These are phyloP conservation scores for Diadophis punctatus DNA, from an alignment of 2,113 vertebrate genomes.

Conservation along the genomic window DNA sequence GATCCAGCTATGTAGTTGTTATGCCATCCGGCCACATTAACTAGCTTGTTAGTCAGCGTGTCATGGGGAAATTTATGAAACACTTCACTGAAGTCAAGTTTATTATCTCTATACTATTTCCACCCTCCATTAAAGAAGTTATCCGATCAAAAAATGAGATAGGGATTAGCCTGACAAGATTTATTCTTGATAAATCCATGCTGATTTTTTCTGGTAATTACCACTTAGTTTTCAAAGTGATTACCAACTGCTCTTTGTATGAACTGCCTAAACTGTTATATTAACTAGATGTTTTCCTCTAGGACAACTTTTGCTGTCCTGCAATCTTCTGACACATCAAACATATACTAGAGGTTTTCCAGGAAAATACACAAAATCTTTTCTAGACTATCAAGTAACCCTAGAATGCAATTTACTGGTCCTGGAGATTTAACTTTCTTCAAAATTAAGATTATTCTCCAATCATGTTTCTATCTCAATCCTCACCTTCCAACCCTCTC, in stretches of 20 bases:
- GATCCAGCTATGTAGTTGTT: background rate
- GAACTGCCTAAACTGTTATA: background rate
- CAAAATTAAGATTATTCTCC: background rate
- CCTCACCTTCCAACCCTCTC: background rate
- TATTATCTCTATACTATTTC: background rate
- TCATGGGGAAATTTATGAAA: background rate
- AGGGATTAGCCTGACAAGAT: background rate
- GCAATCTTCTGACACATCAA: background rate
- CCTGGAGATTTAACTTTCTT: background rate
- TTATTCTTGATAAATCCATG: background rate
- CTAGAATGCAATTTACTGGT: background rate
- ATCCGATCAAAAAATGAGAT: background rate
- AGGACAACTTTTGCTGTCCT: background rate
- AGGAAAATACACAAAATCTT: background rate
- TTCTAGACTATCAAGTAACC: background rate
- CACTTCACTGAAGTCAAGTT: background rate
- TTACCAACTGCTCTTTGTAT: background rate
- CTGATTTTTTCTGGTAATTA: background rate
- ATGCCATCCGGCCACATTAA: background rate
- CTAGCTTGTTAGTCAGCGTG: background rate
- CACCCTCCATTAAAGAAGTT: background rate
- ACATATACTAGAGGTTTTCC: background rate
- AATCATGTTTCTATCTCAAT: background rate
- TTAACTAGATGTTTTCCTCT: background rate
- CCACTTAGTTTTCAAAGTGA: background rate